Evolutionary conservation across 2,888 invertebrate species (phyloP).

Genomic region (Agriopis leucophaearia): DNA sequence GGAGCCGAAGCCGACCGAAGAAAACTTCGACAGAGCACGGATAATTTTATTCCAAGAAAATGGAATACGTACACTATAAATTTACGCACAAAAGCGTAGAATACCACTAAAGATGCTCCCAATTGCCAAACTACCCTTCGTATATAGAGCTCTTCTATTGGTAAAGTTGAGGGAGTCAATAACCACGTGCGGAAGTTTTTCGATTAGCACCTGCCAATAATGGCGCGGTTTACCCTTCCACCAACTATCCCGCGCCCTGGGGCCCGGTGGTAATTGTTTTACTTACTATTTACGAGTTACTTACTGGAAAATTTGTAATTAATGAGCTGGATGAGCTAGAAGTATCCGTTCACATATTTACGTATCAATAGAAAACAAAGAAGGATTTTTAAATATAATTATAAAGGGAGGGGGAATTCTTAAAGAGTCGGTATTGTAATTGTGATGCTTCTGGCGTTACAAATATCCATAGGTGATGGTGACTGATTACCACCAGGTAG

Average conservation of each 20-base stretch:
- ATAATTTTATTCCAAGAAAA: too few species aligned
- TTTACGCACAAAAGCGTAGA: background rate
- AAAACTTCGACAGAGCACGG: too few species aligned
- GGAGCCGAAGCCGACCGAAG: too few species aligned
- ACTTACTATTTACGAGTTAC: slow-evolving; percentile 23
- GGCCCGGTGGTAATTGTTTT: slow-evolving; percentile 31
- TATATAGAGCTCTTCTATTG: slow-evolving; percentile 52
- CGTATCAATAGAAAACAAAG: too few species aligned
- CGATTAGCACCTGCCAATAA: slow-evolving; percentile 68
- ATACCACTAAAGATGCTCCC: background rate
- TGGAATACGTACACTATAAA: background rate
- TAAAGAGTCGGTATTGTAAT: too few species aligned
- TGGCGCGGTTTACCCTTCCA: slow-evolving; percentile 55
- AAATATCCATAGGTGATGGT: too few species aligned
- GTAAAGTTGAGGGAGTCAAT: slow-evolving; percentile 64
- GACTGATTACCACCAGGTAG: too few species aligned
- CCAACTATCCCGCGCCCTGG: slow-evolving; percentile 18
- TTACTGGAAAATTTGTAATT: slow-evolving; percentile 20
- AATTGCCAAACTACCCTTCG: slow-evolving; percentile 10
- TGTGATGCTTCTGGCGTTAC: too few species aligned
- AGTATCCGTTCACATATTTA: background rate
- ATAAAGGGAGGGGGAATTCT: too few species aligned
- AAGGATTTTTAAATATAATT: too few species aligned
- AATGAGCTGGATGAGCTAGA: slow-evolving; percentile 11
- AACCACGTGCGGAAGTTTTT: slow-evolving; percentile 63